phyloP scores from a whole-genome alignment of 2,797 vertebrate genomes.

The Mastacembelus armatus region DNA sequence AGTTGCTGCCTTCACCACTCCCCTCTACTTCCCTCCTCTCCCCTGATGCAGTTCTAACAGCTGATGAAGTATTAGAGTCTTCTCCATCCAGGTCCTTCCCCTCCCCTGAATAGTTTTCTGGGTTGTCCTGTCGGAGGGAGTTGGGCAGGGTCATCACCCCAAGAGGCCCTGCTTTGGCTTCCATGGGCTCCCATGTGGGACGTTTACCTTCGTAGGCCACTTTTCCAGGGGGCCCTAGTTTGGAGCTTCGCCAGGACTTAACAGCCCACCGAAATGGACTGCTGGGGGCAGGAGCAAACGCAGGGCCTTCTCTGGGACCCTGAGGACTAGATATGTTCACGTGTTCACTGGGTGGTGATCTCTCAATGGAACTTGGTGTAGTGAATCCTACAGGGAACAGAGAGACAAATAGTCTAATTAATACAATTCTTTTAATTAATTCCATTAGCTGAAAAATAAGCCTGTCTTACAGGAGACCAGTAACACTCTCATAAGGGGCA shows the following conservation, averaged over 20 bases:
- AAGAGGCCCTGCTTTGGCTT: slow-evolving; percentile 80
- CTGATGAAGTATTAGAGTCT: slow-evolving; percentile 17
- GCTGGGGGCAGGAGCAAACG: slow-evolving; percentile 49
- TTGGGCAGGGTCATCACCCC: slow-evolving; percentile 80
- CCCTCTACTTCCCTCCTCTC: slow-evolving; percentile 78
- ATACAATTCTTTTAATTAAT: slow-evolving; percentile 27
- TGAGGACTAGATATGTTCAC: slow-evolving; percentile 53
- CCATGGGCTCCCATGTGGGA: slow-evolving; percentile 75
- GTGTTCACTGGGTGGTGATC: slow-evolving; percentile 52
- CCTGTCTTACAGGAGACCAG: slow-evolving; percentile 38
- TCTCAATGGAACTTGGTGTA: slow-evolving; percentile 54
- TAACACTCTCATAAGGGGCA: slow-evolving; percentile 9
- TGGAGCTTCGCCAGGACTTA: slow-evolving; percentile 68
- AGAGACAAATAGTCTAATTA: slow-evolving; percentile 74
- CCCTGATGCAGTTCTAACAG: slow-evolving; percentile 33
- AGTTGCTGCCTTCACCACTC: slow-evolving; percentile 72
- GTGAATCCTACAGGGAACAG: slow-evolving; percentile 69
- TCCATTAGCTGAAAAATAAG: too few species aligned
- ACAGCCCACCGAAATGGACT: slow-evolving; percentile 70
- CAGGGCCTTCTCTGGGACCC: slow-evolving; percentile 46
- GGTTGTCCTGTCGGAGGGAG: slow-evolving; percentile 68
- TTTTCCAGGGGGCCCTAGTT: slow-evolving; percentile 50
- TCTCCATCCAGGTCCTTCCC: slow-evolving; percentile 78
- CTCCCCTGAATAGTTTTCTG: slow-evolving; percentile 85
- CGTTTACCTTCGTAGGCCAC: slow-evolving; percentile 46